Percentiles rank a stretch among this genome's conserved stretches.
phyloP scores from a whole-genome alignment of 1,140 invertebrate genomes.

The Zelostemma sp. region DNA sequence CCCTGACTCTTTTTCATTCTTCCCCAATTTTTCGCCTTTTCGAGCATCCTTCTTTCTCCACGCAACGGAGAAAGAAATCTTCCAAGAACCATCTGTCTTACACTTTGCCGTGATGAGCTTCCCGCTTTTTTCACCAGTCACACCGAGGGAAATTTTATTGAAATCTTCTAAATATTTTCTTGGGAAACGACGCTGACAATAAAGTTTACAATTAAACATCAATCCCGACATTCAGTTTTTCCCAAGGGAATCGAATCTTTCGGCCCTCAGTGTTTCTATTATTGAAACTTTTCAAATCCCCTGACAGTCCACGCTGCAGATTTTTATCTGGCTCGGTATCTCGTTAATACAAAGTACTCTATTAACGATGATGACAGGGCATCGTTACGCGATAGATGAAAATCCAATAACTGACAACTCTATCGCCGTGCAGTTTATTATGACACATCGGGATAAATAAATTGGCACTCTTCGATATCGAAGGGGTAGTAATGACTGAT shows the following conservation, averaged over 20 bases:
- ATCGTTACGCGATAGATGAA: background rate
- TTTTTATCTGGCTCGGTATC: background rate
- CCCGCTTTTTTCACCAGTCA: background rate
- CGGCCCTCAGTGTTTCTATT: too few species aligned
- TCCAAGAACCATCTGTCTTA: slow-evolving; percentile 3
- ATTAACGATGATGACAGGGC: background rate
- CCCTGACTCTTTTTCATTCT: slow-evolving; percentile 2
- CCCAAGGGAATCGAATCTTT: too few species aligned
- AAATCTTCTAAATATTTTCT: too few species aligned
- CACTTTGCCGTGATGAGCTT: slow-evolving; percentile 3
- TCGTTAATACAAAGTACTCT: background rate
- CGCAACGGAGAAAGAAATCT: slow-evolving; percentile 4
- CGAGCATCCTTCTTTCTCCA: slow-evolving; percentile 1
- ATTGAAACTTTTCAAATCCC: too few species aligned
- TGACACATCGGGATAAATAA: background rate
- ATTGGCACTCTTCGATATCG: background rate
- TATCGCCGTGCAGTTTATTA: background rate
- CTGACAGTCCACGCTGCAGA: background rate
- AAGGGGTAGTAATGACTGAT: too few species aligned
- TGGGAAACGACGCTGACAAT: too few species aligned
- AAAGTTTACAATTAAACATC: too few species aligned
- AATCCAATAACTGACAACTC: slow-evolving; percentile 1
- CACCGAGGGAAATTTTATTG: background rate
- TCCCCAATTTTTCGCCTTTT: slow-evolving; percentile 12
- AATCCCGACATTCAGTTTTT: too few species aligned